Evolutionary conservation across 2,113 vertebrate genomes (phyloP).

Genomic region (Ceyx cyanopectus): DNA sequence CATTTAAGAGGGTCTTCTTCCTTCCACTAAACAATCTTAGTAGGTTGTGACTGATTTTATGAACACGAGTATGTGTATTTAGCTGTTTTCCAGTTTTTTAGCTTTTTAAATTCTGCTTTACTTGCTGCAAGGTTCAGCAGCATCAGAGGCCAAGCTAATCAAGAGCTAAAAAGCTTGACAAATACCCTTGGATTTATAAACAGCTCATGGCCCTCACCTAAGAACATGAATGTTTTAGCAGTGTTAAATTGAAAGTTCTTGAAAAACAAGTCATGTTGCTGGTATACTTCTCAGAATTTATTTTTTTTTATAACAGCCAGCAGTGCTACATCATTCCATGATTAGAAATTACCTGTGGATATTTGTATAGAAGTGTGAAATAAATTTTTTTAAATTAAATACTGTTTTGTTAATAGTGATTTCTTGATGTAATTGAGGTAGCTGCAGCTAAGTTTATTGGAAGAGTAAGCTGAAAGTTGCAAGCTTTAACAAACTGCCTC

Average conservation of each 20-base stretch:
- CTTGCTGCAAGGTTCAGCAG: background rate
- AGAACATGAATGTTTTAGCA: background rate
- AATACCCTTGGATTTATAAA: background rate
- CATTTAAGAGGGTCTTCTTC: background rate
- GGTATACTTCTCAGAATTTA: conserved; percentile 64
- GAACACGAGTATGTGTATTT: background rate
- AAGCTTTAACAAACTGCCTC: background rate
- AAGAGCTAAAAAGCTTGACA: background rate
- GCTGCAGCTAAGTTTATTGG: background rate
- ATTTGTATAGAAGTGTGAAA: conserved; percentile 84
- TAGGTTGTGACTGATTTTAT: background rate
- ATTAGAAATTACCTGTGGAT: conserved; percentile 82
- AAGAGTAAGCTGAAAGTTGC: background rate
- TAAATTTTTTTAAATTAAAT: conserved; percentile 75
- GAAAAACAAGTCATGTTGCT: conserved; percentile 73
- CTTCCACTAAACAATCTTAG: background rate
- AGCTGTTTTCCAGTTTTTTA: background rate
- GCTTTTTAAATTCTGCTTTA: background rate
- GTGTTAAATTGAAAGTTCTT: conserved; percentile 12
- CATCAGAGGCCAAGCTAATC: background rate
- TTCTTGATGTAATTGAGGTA: background rate
- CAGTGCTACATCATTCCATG: conserved; percentile 72
- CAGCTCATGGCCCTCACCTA: background rate
- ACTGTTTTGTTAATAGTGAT: conserved; percentile 13
- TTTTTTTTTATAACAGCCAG: conserved; percentile 71